These are phyloP conservation scores for Urocolius indicus DNA, from an alignment of 2,113 vertebrate species.

Conservation along the genomic window DNA sequence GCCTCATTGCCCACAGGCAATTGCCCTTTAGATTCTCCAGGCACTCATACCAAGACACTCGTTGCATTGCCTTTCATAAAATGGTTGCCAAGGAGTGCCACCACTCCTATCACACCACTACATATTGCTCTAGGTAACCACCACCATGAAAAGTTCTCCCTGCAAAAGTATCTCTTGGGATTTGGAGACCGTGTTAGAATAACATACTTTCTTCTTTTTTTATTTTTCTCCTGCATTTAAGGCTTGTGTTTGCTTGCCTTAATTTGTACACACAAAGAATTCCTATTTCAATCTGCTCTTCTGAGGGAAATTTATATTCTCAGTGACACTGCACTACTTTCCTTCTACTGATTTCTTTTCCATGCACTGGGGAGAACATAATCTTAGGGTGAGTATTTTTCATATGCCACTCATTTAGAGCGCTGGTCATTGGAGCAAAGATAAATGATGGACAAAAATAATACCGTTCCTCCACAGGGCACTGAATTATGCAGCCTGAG, in stretches of 20 bases:
- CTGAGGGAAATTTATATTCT: background rate
- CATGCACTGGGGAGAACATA: background rate
- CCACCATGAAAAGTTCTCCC: background rate
- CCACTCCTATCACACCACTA: background rate
- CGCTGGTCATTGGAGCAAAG: background rate
- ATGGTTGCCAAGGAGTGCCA: background rate
- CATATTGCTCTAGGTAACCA: background rate
- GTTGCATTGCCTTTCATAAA: background rate
- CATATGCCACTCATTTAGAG: background rate
- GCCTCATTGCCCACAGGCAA: background rate
- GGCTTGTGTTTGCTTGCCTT: background rate
- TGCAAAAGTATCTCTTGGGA: background rate
- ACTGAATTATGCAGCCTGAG: background rate
- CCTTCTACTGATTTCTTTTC: background rate
- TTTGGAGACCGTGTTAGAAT: background rate
- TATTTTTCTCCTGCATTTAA: background rate
- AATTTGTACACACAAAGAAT: background rate
- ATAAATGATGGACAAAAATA: background rate
- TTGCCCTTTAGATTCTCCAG: constrained; percentile 7
- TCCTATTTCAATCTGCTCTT: background rate
- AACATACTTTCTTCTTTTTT: background rate
- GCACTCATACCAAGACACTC: constrained; percentile 1
- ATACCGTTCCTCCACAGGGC: background rate
- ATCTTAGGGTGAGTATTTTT: background rate
- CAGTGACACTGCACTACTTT: background rate